Base-by-base conservation (phyloP, 1,140 invertebrate species). In the Achroia grisella region DNA sequence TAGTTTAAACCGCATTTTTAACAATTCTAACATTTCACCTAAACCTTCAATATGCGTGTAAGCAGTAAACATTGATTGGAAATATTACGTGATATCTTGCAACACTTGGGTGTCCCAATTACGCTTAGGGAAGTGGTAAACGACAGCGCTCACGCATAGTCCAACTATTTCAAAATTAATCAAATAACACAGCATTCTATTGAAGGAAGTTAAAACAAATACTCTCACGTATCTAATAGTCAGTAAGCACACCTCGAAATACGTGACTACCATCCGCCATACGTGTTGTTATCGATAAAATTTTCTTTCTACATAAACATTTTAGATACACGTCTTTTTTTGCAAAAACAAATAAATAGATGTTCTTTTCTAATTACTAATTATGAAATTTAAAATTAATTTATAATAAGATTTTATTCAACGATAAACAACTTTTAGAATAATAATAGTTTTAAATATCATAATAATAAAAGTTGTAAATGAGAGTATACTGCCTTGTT, bases 151-250 rank as follows among this genome's bases (percentile, higher is more conserved):
- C 66, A 67, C 61, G 67, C 58, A 60, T 47, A 13, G 2, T 12
- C 33, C 41, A 15, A 41, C 36, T 48, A 55, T 52, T 61, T 61
- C 44, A 48, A 41, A 52, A 53, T 43, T 30, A 33, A 35, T 45
- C 47, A 52, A 60, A 56, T 60, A 50, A 33, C 54, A 46, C 17
- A 39, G 28, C 34, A 23, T 23, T 23, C 17, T 42, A 10, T 28
- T 29, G 14, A 10, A 8, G 12, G 23, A 37, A 47, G 49, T 56
- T 68, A 60, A 71, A 66, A 71, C 66, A 73, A 77, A 82, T 83
- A 75, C 62, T 77, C 71, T 80, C 76, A 83, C 79, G 79, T 82
- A 64, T 67, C 45, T 53, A 60, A 56, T 65, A 67, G 52, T 56
- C 58, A 51, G 56, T 64, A 64, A 53, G 50, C 49, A 52, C 55